These are phyloP conservation scores for Auanema freiburgensis DNA, from an alignment of 2,888 invertebrate genomes.

Conservation along the genomic window DNA sequence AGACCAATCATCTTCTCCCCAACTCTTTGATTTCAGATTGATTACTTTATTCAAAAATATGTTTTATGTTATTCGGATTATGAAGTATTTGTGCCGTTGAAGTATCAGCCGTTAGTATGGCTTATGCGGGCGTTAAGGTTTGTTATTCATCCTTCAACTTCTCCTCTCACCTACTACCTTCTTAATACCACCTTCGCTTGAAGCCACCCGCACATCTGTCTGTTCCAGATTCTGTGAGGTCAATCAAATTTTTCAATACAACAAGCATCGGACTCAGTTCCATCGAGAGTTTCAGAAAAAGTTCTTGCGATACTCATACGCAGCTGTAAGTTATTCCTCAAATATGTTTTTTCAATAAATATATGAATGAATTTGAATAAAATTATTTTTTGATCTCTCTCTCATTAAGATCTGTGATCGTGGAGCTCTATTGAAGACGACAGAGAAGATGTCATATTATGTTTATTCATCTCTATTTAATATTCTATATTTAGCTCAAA, in stretches of 20 bases:
- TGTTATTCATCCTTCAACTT: neutral
- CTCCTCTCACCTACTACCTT: neutral
- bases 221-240: conserved; percentile 52
- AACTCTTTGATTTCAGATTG: conserved; percentile 25
- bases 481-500: conserved; percentile 50
- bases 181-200: neutral
- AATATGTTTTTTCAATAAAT: neutral
- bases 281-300: conserved; percentile 51
- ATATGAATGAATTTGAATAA: neutral
- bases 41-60: conserved; percentile 37
- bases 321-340: conserved; percentile 35
- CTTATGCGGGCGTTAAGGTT: conserved; percentile 42
- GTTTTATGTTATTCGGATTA: conserved; percentile 39
- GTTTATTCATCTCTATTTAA: conserved; percentile 40
- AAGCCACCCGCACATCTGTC: neutral
- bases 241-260: conserved; percentile 42
- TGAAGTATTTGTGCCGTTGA: conserved; percentile 29
- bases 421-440: conserved; percentile 28
- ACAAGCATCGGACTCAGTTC: conserved; percentile 36
- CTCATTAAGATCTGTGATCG: conserved; percentile 37
- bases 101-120: conserved; percentile 41
- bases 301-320: conserved; percentile 54
- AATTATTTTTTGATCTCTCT: neutral
- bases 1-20: too few relatives aligned
- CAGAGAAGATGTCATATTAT: conserved; percentile 31